Evolutionary conservation across 2,797 vertebrate species (phyloP).

Genomic region (Glyptemys insculpta): DNA sequence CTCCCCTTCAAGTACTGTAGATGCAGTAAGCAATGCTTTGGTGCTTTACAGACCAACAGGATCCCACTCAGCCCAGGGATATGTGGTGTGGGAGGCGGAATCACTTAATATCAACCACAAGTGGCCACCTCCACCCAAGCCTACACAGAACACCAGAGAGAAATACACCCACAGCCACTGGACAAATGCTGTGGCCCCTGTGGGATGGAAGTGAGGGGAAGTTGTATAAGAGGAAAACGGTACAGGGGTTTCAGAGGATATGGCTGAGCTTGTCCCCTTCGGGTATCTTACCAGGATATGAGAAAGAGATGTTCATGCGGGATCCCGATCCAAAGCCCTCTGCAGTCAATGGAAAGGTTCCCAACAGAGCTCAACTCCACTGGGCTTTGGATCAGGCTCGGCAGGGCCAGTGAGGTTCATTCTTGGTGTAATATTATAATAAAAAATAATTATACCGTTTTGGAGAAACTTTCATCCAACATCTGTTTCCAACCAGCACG

Average conservation of each 20-base stretch:
- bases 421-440: background rate
- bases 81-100: background rate
- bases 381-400: background rate
- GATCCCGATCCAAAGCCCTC: background rate
- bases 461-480: background rate
- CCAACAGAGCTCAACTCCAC: background rate
- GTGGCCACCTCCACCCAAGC: fast-evolving
- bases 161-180: background rate
- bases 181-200: background rate
- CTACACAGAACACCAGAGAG: background rate
- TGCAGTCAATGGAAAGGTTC: background rate
- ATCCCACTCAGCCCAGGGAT: background rate
- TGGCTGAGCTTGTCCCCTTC: background rate
- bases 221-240: background rate
- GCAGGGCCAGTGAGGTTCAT: background rate
- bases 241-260: background rate
- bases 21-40: background rate
- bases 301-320: background rate
- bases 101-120: fast-evolving
- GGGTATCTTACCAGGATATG: background rate
- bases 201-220: background rate
- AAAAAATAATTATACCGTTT: background rate
- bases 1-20: background rate
- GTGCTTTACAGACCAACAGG: fast-evolving
- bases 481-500: background rate